Percentiles rank a stretch among this genome's conserved stretches.
phyloP scores from a whole-genome alignment of 2,113 vertebrate genomes.

The Sardina pilchardus region DNA sequence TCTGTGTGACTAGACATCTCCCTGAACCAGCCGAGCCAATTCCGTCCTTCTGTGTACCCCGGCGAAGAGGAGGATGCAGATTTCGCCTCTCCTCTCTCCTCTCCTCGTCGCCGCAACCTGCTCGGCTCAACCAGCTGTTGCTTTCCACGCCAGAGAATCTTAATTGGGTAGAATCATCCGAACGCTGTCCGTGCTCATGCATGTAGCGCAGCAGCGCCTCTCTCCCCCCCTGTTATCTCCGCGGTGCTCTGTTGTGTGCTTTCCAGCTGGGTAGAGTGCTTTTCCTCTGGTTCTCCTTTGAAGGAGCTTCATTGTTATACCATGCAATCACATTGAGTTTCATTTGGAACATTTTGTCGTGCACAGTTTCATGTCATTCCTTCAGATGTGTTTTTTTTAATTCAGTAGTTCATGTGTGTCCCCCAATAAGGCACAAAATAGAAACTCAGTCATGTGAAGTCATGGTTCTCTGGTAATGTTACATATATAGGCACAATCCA shows the following conservation, averaged over 20 bases:
- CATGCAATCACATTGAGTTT: neutral
- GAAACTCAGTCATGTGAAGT: neutral
- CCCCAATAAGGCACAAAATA: neutral
- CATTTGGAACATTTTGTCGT: neutral
- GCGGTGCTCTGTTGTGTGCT: neutral
- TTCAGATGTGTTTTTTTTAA: neutral
- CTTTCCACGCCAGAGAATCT: constrained; percentile 1
- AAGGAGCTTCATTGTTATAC: neutral
- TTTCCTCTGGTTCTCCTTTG: neutral
- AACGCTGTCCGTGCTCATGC: neutral
- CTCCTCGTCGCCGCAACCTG: constrained; percentile 29
- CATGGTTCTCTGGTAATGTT: neutral
- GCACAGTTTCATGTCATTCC: neutral
- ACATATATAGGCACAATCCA: neutral
- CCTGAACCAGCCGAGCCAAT: constrained; percentile 17
- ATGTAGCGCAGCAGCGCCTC: neutral
- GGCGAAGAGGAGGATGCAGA: constrained; percentile 15
- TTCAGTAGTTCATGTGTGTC: neutral
- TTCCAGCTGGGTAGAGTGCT: neutral
- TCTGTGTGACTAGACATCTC: constrained; percentile 25
- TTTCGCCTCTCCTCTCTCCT: constrained; percentile 14
- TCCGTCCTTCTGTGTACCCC: constrained; percentile 22
- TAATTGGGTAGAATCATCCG: neutral
- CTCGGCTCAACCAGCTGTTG: constrained; percentile 40
- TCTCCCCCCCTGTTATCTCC: neutral